Percentiles rank a stretch among this genome's conserved stretches.
Evolutionary conservation across 64 coral and sea anemone genomes (phyloP).

Genomic region (Actinia equina): DNA sequence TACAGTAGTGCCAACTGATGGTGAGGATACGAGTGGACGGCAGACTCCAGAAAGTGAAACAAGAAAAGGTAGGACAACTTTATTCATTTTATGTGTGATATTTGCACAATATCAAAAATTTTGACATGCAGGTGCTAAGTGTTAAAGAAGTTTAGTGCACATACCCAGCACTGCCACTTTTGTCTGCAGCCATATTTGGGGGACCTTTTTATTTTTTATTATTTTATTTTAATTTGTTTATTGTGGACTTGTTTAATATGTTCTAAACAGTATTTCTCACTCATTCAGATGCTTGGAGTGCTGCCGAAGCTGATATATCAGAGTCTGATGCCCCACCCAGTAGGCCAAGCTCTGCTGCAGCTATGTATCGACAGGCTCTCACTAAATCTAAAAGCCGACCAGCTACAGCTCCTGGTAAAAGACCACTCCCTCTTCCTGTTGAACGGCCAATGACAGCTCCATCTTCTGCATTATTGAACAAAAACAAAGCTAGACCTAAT

Average conservation of each 20-base stretch:
- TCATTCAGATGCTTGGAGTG: conserved; percentile 81
- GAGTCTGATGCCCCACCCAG: conserved; percentile 89
- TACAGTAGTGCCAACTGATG: conserved; percentile 77
- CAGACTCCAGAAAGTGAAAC: conserved; percentile 81
- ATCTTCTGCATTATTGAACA: not conserved
- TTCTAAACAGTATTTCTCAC: not conserved
- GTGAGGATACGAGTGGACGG: conserved; percentile 67
- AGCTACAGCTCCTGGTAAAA: conserved; percentile 52
- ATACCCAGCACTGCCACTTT: too few species aligned
- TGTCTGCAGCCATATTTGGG: too few species aligned
- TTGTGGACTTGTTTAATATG: too few species aligned
- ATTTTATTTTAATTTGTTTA: too few species aligned
- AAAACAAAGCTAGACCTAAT: conserved; percentile 9
- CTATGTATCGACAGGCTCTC: conserved; percentile 46
- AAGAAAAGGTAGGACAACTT: conserved; percentile 66
- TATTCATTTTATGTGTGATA: not conserved
- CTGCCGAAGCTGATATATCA: conserved; percentile 65
- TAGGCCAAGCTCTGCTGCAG: conserved; percentile 74
- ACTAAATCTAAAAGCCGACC: conserved; percentile 47
- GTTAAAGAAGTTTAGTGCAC: too few species aligned
- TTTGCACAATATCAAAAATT: too few species aligned
- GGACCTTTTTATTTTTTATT: too few species aligned
- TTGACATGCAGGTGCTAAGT: too few species aligned
- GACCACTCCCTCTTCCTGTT: conserved; percentile 9
- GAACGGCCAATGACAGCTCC: conserved; percentile 57